A percentile compares a stretch with the other conserved stretches of the same genome.
Evolutionary conservation across 2,888 invertebrate genomes (phyloP).

Genomic region (Meiosimyza platycephala): DNA sequence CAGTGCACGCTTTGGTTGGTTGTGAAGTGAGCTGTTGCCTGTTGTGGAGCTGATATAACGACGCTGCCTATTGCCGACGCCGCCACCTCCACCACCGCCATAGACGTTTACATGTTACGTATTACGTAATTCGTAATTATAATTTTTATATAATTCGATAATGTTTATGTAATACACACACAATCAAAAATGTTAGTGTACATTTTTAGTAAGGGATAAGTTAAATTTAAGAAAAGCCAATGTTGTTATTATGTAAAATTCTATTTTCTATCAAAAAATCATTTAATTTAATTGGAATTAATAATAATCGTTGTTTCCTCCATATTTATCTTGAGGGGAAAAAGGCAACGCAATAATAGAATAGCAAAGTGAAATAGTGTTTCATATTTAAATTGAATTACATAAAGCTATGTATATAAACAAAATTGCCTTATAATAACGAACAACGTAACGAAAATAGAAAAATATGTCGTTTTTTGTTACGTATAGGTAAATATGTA

Average conservation of each 20-base stretch:
- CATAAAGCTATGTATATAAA: too few species aligned
- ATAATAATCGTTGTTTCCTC: not conserved
- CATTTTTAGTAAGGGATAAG: not conserved
- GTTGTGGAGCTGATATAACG: conserved; percentile 28
- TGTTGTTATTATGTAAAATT: too few species aligned
- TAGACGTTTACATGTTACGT: not conserved
- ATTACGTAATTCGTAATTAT: conserved; percentile 34
- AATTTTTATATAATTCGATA: not conserved
- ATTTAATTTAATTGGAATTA: too few species aligned
- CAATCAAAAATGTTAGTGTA: conserved; percentile 18
- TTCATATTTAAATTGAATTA: too few species aligned
- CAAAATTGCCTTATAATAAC: too few species aligned
- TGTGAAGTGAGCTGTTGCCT: conserved; percentile 17
- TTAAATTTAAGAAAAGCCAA: too few species aligned
- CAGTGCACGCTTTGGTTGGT: conserved; percentile 14
- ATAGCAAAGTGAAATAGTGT: too few species aligned
- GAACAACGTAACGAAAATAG: too few species aligned
- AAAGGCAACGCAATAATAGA: not conserved
- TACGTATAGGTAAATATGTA: too few species aligned
- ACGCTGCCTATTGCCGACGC: not conserved
- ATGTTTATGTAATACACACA: conserved; percentile 23
- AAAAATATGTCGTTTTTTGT: too few species aligned
- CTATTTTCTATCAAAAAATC: too few species aligned
- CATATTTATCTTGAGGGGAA: not conserved
- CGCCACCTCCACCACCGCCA: not conserved